Base-by-base conservation (phyloP, 1,140 invertebrate genomes). In the Hormaphis cornu region DNA sequence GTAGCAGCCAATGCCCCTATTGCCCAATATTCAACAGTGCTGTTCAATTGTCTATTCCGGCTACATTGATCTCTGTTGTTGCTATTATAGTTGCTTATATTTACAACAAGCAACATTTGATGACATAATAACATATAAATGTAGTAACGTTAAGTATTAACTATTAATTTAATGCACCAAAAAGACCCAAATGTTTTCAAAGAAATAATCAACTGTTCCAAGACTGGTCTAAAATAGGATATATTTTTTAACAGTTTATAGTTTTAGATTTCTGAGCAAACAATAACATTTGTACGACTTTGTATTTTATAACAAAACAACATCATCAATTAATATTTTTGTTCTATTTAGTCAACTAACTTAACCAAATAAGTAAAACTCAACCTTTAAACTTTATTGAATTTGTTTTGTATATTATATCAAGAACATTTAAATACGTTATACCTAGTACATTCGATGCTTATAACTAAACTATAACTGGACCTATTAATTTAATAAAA, bases 1-100 rank as follows among this genome's bases (percentile, higher is more conserved):
- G 95, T 35, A 97, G 93, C 22, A 97, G 91, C 50, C 95, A 97
- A 78, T 98, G 95, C 80, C 95, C 95, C 0, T 97, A 97, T 77
- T 98, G 95, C 80, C 88, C 91, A 26, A 91, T 93, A 73, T 95
- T 91, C 79, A 93, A 91, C 74, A 78, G 83, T 40, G 87, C 85
- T 12, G 20, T 42, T 18, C 30, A 42, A 48, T 66, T 71, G 8
- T 42, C 48, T 22, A 50, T 52, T 40, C 26, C 70, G n/a, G 10
- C 20, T 50, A 33, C 18, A 48, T 48, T 35, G 3, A 48, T 66
- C 12, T 46, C 28, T 30, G 16, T 48, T 66, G 18, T 50, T 14
- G 7, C 28, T 48, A 48, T 35, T 22, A 40, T 58, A 24, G 14
- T 33, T 33, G 16, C 4, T 50, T 24, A 33, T 5, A 24, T 50